These are phyloP conservation scores for Lophotriccus pileatus DNA, from an alignment of 2,797 vertebrate species.

Conservation along the genomic window DNA sequence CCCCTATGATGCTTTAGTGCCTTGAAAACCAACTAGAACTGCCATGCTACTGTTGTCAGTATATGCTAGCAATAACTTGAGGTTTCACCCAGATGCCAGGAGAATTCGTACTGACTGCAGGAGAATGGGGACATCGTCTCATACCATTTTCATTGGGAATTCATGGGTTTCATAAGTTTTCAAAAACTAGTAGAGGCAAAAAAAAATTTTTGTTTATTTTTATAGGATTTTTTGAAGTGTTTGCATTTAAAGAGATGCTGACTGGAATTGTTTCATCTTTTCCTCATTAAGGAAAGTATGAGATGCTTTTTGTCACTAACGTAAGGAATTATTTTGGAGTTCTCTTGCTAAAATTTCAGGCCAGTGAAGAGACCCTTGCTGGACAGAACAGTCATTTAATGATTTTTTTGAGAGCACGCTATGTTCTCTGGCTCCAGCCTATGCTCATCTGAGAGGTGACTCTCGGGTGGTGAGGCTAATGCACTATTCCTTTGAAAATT, in stretches of 20 bases:
- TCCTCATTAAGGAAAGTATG: neutral
- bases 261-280: neutral
- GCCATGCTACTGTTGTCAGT: neutral
- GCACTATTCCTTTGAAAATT: neutral
- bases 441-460: neutral
- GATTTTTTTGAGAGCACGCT: neutral
- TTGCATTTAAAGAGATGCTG: neutral
- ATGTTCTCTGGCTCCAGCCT: neutral
- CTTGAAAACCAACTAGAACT: neutral
- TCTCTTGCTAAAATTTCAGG: neutral
- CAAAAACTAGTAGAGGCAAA: neutral
- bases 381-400: neutral
- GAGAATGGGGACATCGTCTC: neutral
- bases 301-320: neutral
- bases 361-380: neutral
- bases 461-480: neutral
- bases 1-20: neutral
- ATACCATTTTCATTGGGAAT: neutral
- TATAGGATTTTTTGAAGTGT: neutral
- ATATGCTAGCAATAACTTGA: neutral
- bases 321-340: neutral
- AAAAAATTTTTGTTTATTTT: neutral
- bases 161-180: neutral
- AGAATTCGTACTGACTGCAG: neutral
- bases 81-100: neutral